Evolutionary conservation across 2,113 vertebrate species (phyloP).

Genomic region (Brachypodius melanocephalos): DNA sequence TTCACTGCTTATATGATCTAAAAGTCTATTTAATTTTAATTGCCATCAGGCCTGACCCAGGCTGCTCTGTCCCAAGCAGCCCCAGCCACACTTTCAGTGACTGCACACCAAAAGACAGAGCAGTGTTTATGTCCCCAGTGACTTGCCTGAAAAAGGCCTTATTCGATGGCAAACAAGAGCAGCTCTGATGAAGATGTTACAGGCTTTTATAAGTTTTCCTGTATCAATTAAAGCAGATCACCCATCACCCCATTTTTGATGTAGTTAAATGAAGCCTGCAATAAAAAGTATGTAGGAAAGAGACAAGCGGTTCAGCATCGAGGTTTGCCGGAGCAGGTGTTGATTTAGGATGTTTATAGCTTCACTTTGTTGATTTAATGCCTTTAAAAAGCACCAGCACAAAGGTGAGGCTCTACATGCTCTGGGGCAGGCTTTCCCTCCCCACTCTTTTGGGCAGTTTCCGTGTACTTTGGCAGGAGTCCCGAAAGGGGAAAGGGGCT

Average conservation of each 20-base stretch:
- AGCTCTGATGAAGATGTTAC: neutral
- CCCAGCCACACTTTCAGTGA: neutral
- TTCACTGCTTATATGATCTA: neutral
- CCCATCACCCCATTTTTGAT: neutral
- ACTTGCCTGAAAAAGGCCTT: neutral
- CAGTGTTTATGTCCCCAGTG: neutral
- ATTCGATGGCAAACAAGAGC: neutral
- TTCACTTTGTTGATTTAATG: neutral
- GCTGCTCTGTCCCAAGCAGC: neutral
- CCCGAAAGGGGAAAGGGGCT: neutral
- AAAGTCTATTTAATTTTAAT: neutral
- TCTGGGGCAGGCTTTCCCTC: neutral
- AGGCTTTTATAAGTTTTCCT: neutral
- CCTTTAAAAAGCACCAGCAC: neutral
- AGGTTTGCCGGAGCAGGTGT: neutral
- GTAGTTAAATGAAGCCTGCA: neutral
- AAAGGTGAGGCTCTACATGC: neutral
- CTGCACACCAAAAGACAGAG: neutral
- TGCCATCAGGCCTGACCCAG: neutral
- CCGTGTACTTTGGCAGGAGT: neutral
- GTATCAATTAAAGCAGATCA: neutral
- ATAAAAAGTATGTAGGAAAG: neutral
- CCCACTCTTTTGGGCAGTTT: neutral
- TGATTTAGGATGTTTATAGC: neutral
- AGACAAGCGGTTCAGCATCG: neutral